These are phyloP conservation scores for Porites rus DNA, from an alignment of 92 coral and sea anemone genomes.

Conservation along the genomic window DNA sequence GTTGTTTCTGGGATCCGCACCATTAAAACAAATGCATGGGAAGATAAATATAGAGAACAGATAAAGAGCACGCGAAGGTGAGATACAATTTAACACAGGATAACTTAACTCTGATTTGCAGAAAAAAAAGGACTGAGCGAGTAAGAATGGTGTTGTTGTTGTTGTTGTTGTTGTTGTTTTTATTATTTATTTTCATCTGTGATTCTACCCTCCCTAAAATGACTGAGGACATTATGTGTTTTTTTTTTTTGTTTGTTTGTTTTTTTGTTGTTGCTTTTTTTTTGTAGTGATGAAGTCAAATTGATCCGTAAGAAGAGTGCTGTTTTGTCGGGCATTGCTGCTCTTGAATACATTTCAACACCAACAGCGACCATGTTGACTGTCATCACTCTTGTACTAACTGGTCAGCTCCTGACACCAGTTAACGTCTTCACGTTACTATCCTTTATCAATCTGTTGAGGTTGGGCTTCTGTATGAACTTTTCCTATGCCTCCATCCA, in stretches of 20 bases:
- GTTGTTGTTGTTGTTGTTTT: no score
- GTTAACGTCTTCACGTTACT: slow-evolving; percentile 3
- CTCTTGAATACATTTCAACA: not conserved
- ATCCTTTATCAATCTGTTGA: not conserved
- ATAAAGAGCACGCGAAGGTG: not conserved
- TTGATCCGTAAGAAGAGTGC: slow-evolving; percentile 1
- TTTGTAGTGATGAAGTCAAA: not conserved
- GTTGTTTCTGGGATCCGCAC: not conserved
- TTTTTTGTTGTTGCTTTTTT: not conserved
- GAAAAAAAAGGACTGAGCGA: no score
- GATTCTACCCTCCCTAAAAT: no score
- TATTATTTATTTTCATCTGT: no score
- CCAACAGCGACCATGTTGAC: not conserved
- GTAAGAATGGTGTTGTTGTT: not conserved
- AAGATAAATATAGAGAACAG: not conserved
- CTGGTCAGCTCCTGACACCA: not conserved
- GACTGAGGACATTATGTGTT: not conserved
- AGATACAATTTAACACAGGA: not conserved
- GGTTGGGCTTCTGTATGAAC: not conserved
- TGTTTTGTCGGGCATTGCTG: not conserved
- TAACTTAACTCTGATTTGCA: no score
- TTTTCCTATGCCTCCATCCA: not conserved
- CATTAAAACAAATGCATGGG: not conserved
- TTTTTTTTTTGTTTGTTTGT: not conserved
- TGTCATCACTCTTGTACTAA: not conserved